Base-by-base conservation (phyloP, 2,888 invertebrate genomes). In the Harpalus rubripes region DNA sequence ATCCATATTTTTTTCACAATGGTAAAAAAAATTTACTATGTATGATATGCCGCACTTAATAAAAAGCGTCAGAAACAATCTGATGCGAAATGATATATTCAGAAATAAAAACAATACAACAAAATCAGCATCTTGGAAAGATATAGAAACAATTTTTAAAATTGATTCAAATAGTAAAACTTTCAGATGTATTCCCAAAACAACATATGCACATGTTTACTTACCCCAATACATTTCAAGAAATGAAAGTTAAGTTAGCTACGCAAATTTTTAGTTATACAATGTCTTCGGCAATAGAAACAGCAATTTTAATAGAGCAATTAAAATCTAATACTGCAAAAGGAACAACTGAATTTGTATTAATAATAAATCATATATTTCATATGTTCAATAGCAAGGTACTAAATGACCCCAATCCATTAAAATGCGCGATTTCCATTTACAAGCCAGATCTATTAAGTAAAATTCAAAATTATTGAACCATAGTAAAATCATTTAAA, bases 21-120 rank as follows among this genome's bases (percentile, higher is more conserved):
- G 52, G 15, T 52, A 76, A 76, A 76, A 76, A 44, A 52, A 52
- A 15, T 76, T 16, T 76, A 18, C 76, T 16, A 52, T 76, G 22
- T 76, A 76, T 52, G 76, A 76, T 52, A 76, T 76, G 52, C 76
- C 76, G n/a, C 76, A 76, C 44, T 76, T 76, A 76, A 18, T 76
- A 16, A 76, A 76, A 52, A 76, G 76, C 18, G 12, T 76, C 15
- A 41, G 76, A 52, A 76, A 76, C 41, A 76, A 76, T 52, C 15
- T 76, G 18, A 76, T 76, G 52, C 44, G 76, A 7, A 44, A 76
- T 76, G 7, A 76, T 52, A 76, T 76, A 16, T 16, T 44, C 10
- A 52, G 44, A 15, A 41, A 76, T 52, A 5, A 7, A 76, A 15
- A 41, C 52, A 52, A 52, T 15, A 18, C 44, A 44, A 8, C 15